Evolutionary conservation across 2,113 vertebrate species (phyloP).

Genomic region (Aptenodytes patagonicus): DNA sequence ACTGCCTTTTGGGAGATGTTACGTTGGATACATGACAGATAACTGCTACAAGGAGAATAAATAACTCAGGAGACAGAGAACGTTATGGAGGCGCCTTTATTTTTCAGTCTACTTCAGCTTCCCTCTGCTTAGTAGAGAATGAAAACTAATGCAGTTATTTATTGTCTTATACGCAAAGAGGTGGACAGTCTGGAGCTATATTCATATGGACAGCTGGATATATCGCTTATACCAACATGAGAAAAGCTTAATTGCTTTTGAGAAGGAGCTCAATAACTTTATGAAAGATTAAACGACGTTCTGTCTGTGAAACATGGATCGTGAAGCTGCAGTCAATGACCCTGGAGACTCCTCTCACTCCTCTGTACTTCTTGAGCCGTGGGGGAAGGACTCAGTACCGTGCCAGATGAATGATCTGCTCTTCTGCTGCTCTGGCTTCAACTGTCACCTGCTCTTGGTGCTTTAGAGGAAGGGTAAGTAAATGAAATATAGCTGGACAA

Average conservation of each 20-base stretch:
- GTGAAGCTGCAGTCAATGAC: background rate
- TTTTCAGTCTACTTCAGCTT: background rate
- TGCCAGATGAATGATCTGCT: background rate
- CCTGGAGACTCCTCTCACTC: background rate
- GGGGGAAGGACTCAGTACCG: background rate
- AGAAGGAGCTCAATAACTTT: background rate
- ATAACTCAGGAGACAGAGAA: background rate
- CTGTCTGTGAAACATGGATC: background rate
- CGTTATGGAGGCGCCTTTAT: background rate
- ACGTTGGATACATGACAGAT: background rate
- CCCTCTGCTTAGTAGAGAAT: background rate
- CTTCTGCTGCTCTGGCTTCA: background rate
- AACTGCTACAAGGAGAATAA: background rate
- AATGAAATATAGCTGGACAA: background rate
- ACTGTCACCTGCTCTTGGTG: background rate
- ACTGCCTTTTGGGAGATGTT: background rate
- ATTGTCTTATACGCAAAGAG: background rate
- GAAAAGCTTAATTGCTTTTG: background rate
- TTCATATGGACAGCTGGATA: background rate
- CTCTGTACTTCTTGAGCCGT: background rate
- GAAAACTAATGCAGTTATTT: background rate
- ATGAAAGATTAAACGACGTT: background rate
- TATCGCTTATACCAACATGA: background rate
- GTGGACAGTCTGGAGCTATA: background rate
- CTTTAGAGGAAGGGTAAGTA: background rate